Evolutionary conservation across 2,888 invertebrate species (phyloP).

Genomic region (Byasa hedistus): DNA sequence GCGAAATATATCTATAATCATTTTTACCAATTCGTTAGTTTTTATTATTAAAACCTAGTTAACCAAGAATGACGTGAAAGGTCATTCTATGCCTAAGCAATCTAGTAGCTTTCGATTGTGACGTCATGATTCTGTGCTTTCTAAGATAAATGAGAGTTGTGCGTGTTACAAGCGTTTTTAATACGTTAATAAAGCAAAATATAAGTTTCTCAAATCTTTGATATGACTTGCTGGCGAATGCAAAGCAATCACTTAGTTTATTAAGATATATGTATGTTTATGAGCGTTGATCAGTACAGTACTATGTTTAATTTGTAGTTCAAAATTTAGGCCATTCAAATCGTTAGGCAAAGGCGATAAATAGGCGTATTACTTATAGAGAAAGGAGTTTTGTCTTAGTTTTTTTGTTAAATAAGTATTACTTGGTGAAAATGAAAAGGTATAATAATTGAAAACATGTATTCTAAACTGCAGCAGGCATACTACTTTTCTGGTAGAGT

Average conservation of each 20-base stretch:
- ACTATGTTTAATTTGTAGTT: too few relatives aligned
- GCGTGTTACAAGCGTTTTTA: slow-evolving; percentile 20
- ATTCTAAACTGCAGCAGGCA: too few relatives aligned
- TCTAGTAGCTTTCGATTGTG: slow-evolving; percentile 22
- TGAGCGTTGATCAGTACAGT: not conserved
- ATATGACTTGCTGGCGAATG: too few relatives aligned
- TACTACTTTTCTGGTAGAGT: too few relatives aligned
- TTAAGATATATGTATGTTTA: too few relatives aligned
- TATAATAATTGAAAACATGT: not conserved
- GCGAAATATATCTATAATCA: too few relatives aligned
- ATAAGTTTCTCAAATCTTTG: not conserved
- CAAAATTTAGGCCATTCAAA: not conserved
- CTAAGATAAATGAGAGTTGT: slow-evolving; percentile 28
- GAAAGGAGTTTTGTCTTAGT: too few relatives aligned
- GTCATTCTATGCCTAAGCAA: too few relatives aligned
- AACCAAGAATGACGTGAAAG: too few relatives aligned
- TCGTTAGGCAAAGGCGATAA: not conserved
- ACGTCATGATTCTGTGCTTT: slow-evolving; percentile 26
- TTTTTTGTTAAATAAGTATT: not conserved
- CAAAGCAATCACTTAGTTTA: too few relatives aligned
- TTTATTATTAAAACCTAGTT: too few relatives aligned
- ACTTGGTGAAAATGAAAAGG: not conserved
- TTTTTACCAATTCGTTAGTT: too few relatives aligned
- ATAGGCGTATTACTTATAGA: not conserved
- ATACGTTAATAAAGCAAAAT: not conserved